These are phyloP conservation scores for Dunckerocampus dactyliophorus DNA, from an alignment of 2,113 vertebrate species.

Conservation along the genomic window DNA sequence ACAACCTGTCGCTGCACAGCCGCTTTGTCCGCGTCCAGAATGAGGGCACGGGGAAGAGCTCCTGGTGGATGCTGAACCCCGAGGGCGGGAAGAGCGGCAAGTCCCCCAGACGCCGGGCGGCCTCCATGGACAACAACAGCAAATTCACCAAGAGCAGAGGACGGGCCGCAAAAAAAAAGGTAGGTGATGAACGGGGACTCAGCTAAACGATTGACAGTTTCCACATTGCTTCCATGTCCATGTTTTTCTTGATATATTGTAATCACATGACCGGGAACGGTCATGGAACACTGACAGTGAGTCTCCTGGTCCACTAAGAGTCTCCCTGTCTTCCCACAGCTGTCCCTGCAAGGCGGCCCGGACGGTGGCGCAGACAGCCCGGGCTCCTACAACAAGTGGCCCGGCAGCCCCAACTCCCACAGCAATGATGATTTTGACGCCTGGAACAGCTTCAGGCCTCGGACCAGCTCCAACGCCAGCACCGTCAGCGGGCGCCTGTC, in stretches of 20 bases:
- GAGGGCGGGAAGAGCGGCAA: conserved; percentile 97
- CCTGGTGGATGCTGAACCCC: conserved; percentile 99
- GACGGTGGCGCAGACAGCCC: conserved; percentile 91
- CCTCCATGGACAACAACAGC: conserved; percentile 98
- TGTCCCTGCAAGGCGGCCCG: conserved; percentile 85
- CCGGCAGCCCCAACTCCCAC: conserved; percentile 93
- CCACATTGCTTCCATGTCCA: background rate
- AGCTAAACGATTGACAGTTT: no score
- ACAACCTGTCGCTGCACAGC: conserved; percentile 96
- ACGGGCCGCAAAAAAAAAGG: conserved; percentile 96
- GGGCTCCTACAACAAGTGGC: conserved; percentile 91
- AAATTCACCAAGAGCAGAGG: conserved; percentile 96
- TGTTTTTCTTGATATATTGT: no score
- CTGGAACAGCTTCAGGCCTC: conserved; percentile 91
- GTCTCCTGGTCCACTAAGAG: conserved; percentile 2
- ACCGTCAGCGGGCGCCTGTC: conserved; percentile 92
- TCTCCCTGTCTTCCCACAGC: conserved; percentile 47
- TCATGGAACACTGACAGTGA: no score
- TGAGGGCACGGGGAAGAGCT: conserved; percentile 97
- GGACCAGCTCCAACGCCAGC: conserved; percentile 95
- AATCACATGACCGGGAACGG: no score
- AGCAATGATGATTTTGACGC: conserved; percentile 95
- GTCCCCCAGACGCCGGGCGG: conserved; percentile 89
- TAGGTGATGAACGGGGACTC: conserved; percentile 5
- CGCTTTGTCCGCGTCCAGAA: conserved; percentile 97